Evolutionary conservation across 37 sponge, comb jelly and placozoan species (phyloP).

Genomic region (Cladorhizidae sp.): DNA sequence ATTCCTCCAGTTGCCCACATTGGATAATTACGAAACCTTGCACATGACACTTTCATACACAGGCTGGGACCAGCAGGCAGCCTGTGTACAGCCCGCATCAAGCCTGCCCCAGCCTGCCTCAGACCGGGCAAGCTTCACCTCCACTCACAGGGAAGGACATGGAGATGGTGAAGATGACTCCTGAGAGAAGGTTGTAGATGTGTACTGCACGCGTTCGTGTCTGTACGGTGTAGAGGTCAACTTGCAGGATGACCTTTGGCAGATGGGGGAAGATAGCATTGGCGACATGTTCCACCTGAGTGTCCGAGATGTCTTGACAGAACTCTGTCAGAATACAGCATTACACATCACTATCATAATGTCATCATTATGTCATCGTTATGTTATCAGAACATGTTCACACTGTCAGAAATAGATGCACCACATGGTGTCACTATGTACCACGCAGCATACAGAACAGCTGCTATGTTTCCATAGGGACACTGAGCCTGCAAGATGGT

Average conservation of each 20-base stretch:
- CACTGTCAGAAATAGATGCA: not conserved
- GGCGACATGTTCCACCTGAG: conserved; percentile 52
- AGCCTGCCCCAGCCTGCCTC: too few relatives aligned
- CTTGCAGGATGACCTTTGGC: conserved; percentile 41
- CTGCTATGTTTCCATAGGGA: too few relatives aligned
- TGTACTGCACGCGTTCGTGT: conserved; percentile 63
- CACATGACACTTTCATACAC: too few relatives aligned
- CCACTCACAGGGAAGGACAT: conserved; percentile 51
- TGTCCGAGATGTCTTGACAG: conserved; percentile 56
- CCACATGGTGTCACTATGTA: not conserved
- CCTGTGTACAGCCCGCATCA: too few relatives aligned
- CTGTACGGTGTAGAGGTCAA: conserved; percentile 41
- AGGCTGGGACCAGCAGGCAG: too few relatives aligned
- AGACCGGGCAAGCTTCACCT: not conserved
- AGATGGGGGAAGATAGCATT: conserved; percentile 59
- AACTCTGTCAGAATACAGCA: too few relatives aligned
- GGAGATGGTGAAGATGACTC: conserved; percentile 33
- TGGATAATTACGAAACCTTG: too few relatives aligned
- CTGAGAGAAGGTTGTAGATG: conserved; percentile 51
- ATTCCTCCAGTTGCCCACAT: too few relatives aligned
- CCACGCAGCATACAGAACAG: too few relatives aligned
- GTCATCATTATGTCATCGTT: not conserved
- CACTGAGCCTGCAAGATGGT: too few relatives aligned
- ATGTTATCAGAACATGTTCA: not conserved
- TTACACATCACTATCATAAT: not conserved